Evolutionary conservation across 2,797 vertebrate genomes (phyloP), one percentile per base, ranked within the genome.

Genomic region (Sebastes vulpes): DNA sequence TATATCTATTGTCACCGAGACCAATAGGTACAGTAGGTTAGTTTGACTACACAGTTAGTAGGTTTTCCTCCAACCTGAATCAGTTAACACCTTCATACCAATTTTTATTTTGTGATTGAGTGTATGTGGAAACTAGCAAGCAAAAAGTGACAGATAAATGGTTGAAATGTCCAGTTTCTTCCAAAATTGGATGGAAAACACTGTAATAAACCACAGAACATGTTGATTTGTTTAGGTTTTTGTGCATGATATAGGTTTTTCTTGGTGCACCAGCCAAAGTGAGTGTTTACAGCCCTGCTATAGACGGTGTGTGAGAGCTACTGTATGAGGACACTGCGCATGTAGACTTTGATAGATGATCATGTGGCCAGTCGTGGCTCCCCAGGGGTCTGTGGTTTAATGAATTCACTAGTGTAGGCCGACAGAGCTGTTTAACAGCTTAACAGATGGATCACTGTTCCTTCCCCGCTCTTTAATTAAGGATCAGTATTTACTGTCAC

Each of bases 401-500:
- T 90, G 72, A 86, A 88, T 89, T 81, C 78, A 72, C 85, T 75
- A 38, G 80, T 73, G 70, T 81, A 75, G 79, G 76, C 88, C 65
- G 66, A 81, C 79, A 67, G 88, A 91, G 88, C 85, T 87, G 84
- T 92, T 93, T 67, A 90, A 87, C 89, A 83, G 73, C 83, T 81
- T 85, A 87, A 88, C 88, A 89, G 90, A 90, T 93, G 84, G 85
- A 91, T 88, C 87, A 53, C 89, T 66, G 72, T 71, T 91, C 84
- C 68, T 81, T 73, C 61, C 25, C 29, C 4, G n/a, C 77, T 73
- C 70, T 86, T 92, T 90, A 90, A 91, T 90, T 89, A 87, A 86
- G 65, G 75, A 83, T 84, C 84, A 85, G 84, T 79, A 90, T 91
- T 91, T 88, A 85, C 75, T 79, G 68, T 75, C 66, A 84, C 56